Conservation (phyloP, 1,140 invertebrate species). For the Ephestia elutella region DNA sequence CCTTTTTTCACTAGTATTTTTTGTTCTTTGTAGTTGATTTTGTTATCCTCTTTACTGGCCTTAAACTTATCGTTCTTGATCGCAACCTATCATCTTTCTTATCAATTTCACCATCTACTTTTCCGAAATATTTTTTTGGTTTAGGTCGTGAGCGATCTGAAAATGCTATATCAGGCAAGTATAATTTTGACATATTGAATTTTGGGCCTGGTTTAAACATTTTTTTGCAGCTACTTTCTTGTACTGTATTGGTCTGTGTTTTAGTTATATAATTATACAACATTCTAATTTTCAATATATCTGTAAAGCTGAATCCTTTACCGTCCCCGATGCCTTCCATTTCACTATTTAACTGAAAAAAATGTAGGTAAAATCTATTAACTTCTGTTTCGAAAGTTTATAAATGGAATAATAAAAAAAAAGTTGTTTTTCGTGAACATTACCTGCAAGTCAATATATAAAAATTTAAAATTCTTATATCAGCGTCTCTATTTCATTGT, state of each 20-base stretch:
- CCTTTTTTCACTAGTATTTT: no score
- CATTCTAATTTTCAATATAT: slow-evolving; percentile 50
- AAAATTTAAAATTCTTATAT: no score
- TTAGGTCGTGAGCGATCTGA: slow-evolving; percentile 18
- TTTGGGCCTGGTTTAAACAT: slow-evolving; percentile 38
- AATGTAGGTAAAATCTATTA: no score
- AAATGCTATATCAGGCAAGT: slow-evolving; percentile 14
- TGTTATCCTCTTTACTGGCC: no score
- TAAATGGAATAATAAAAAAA: background rate
- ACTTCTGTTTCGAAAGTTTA: no score
- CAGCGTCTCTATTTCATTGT: no score
- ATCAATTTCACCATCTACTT: no score
- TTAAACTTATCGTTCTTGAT: no score
- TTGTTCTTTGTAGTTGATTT: no score
- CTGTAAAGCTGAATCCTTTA: slow-evolving; percentile 36
- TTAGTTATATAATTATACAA: slow-evolving; percentile 45
- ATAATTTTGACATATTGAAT: slow-evolving; percentile 21
- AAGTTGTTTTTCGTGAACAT: no score
- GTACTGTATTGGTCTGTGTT: slow-evolving; percentile 17
- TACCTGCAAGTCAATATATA: no score
- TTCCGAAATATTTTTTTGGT: slow-evolving; percentile 29
- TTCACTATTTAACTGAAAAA: slow-evolving; percentile 8
- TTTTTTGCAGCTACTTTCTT: slow-evolving; percentile 34
- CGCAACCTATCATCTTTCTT: no score
- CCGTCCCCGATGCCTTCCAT: slow-evolving; percentile 17